Base-by-base conservation (phyloP, 2,113 vertebrate species). In the Alouatta palliata region DNA sequence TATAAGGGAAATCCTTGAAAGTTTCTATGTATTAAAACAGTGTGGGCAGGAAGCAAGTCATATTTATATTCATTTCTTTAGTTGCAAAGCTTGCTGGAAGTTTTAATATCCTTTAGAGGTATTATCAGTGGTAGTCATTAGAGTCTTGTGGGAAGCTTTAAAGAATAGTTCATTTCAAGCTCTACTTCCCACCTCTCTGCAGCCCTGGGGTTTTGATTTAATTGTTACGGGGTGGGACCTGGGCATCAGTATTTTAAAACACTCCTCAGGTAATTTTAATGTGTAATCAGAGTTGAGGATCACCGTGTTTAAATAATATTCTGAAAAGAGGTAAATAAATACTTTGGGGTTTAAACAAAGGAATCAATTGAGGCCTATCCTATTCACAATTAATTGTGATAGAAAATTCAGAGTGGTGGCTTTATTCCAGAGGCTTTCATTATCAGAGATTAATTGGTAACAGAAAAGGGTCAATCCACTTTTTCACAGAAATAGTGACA, bases 231-330 rank as follows among this genome's bases (percentile, higher is more conserved):
- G 49, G 3, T 47, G 12, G 35, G 25, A 13, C 4, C 23, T 45
- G 13, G 27, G 52, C 49, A 20, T 30, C 20, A 32, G 49, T 58
- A 83, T 87, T 76, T 94, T 93, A 37, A 80, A 91, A 91, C 81
- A 91, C 14, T 47, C 32, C 54, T 96, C 16, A 71, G 40, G 58
- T 91, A 90, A 56, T 82, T 89, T 80, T 87, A 86, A 87, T 94
- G 49, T 40, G 3, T 91, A 49, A 66, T 30, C 9, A 64, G 32
- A 83, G 47, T 17, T 91, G 56, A 96, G 68, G 75, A 68, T 75
- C 43, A 89, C 17, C 80, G n/a, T 49, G 43, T 21, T 87, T 45
- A 84, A 66, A 95, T 73, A 86, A 58, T 82, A 91, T 79, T 88
- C 32, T 83, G 30, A 71, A 76, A 76, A 87, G 11, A 76, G 25